Conservation (phyloP, 2,888 invertebrate genomes). For the Acleris sparsana region DNA sequence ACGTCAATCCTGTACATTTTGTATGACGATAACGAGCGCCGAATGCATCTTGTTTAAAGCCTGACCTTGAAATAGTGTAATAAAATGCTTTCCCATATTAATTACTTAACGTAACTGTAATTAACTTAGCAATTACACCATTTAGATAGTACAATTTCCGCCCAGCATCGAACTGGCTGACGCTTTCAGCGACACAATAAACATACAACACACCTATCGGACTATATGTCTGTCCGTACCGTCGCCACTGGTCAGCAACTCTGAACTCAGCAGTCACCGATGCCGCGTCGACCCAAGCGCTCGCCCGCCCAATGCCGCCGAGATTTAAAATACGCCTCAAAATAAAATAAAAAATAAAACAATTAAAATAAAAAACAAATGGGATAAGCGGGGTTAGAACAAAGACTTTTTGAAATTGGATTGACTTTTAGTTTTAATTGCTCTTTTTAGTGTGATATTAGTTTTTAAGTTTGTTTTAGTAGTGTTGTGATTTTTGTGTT, state of each 20-base stretch:
- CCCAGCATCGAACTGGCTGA: conserved; percentile 6
- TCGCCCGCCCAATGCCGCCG: conserved; percentile 63
- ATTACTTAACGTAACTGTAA: no score
- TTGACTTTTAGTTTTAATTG: conserved; percentile 37
- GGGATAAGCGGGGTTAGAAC: conserved; percentile 59
- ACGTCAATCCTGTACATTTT: no score
- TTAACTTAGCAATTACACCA: neutral
- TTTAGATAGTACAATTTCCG: neutral
- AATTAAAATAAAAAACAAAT: conserved; percentile 54
- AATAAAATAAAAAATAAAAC: conserved; percentile 57
- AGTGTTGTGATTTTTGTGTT: conserved; percentile 49
- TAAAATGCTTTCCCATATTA: no score
- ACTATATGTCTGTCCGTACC: neutral
- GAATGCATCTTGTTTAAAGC: no score
- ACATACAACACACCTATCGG: neutral
- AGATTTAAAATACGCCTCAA: conserved; percentile 69
- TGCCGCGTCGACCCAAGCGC: conserved; percentile 36
- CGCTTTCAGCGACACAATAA: neutral
- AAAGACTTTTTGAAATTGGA: conserved; percentile 39
- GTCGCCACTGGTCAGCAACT: conserved; percentile 1
- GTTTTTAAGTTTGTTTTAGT: conserved; percentile 60
- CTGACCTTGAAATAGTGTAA: no score
- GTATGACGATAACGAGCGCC: no score
- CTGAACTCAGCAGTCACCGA: conserved; percentile 9
- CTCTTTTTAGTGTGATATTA: conserved; percentile 73